Base-by-base conservation (phyloP, 2,888 invertebrate species). In the Exephanes ischioxanthus region DNA sequence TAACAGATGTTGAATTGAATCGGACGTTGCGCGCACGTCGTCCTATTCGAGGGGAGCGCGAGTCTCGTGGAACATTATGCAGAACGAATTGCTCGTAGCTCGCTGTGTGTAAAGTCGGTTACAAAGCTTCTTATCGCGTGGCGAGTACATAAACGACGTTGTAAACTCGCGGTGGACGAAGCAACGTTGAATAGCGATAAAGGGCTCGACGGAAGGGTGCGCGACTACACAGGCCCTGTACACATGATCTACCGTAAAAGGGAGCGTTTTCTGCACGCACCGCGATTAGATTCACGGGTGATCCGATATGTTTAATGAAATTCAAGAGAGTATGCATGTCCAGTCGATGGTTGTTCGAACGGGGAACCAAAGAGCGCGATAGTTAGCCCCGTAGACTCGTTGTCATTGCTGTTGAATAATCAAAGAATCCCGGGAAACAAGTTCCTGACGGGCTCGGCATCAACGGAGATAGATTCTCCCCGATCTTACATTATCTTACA, bases 91-190 rank as follows among this genome's bases (percentile, higher is more conserved):
- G 53, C 77, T 53, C 72, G 41, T 11, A 41, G 61, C 72, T 58
- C 53, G 53, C 72, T 67, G 19, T 61, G n/a, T 68, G 76, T 58
- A 72, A 63, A 68, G 72, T 84, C 77, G 30, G 45, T 81, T 81
- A 84, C 77, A 81, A 81, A 81, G 77, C 80, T 81, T 73, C 77
- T 84, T 84, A 84, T 84, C 80, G 77, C 67, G 80, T 73, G 61
- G 68, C 61, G 73, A 80, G 72, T 73, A 45, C 77, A 70, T 81
- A 67, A 70, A 81, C 84, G 73, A 84, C 72, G 84, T 55, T 84
- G 77, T 84, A 84, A 84, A 84, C 73, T 68, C 61, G 41, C n/a
- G 58, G 72, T 81, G 77, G 22, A 81, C 68, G 77, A 77, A 81
- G 63, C 51, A 84, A 61, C 77, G 80, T 55, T 78, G 80, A 80